phyloP scores from a whole-genome alignment of 92 coral and sea anemone species.

The Virgularia gustaviana region DNA sequence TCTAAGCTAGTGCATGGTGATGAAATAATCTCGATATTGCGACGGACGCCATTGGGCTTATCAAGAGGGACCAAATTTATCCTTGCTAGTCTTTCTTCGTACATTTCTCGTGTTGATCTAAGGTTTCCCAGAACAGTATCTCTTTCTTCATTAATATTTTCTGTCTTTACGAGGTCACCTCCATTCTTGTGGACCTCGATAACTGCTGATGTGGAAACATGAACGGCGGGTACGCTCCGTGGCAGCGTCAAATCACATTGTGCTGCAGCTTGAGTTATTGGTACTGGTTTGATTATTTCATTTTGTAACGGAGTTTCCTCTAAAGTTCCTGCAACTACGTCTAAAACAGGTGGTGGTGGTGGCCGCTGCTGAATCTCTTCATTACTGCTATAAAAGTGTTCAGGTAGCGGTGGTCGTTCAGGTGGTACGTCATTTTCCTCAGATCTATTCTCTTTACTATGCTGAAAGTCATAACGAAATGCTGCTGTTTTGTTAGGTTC shows the following conservation, averaged over 20 bases:
- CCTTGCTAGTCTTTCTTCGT: slow-evolving; percentile 84
- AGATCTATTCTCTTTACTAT: neutral
- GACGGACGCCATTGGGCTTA: neutral
- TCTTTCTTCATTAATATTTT: slow-evolving; percentile 22
- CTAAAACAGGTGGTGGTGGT: slow-evolving; percentile 13
- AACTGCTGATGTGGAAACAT: slow-evolving; percentile 1
- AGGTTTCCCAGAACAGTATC: slow-evolving; percentile 62
- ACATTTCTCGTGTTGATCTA: slow-evolving; percentile 90
- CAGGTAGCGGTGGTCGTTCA: slow-evolving; percentile 30
- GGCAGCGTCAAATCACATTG: slow-evolving; percentile 1
- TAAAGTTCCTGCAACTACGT: neutral
- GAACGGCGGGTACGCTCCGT: slow-evolving; percentile 18
- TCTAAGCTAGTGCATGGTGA: slow-evolving; percentile 19
- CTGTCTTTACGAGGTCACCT: neutral
- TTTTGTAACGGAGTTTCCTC: neutral
- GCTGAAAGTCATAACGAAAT: too few species aligned
- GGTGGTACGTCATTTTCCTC: slow-evolving; percentile 26
- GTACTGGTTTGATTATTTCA: neutral
- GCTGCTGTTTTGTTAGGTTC: too few species aligned
- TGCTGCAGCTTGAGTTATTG: neutral
- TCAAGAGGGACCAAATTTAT: slow-evolving; percentile 73
- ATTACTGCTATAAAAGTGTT: slow-evolving; percentile 26
- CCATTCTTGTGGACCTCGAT: slow-evolving; percentile 9
- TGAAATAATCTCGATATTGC: neutral
- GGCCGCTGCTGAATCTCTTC: slow-evolving; percentile 21